A percentile compares a stretch with the other conserved stretches of the same genome.
Conservation (phyloP, 2,113 vertebrate species). For the Nothoprocta pentlandii region DNA sequence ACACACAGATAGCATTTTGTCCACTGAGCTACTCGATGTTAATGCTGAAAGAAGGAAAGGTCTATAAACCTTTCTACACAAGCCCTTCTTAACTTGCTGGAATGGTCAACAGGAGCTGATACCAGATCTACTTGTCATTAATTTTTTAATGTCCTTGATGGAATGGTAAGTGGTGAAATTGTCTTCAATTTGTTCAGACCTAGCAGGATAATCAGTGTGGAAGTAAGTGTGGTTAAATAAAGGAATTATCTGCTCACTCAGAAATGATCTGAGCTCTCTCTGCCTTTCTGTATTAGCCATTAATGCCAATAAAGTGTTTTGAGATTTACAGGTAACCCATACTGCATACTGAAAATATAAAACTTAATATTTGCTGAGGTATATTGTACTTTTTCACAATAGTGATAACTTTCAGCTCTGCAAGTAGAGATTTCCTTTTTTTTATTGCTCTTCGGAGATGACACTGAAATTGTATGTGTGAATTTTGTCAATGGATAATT, state of each 20-base stretch:
- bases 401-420: not conserved
- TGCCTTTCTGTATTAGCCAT: not conserved
- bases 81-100: constrained; percentile 39
- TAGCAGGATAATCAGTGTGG: constrained; percentile 32
- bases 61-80: not conserved
- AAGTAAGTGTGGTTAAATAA: constrained; percentile 45
- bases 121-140: constrained; percentile 54
- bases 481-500: not conserved
- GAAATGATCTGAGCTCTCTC: constrained; percentile 20
- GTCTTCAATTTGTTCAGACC: constrained; percentile 49
- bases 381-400: not conserved
- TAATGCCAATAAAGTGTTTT: not conserved
- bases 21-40: not conserved
- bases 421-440: not conserved
- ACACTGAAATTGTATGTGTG: not conserved
- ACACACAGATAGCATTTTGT: not conserved
- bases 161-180: constrained; percentile 63
- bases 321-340: not conserved
- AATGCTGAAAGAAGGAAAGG: not conserved
- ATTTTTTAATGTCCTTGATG: constrained; percentile 70
- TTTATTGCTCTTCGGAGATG: not conserved
- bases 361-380: not conserved
- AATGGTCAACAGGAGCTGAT: constrained; percentile 40
- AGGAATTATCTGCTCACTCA: constrained; percentile 28
- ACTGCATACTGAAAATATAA: not conserved